Conservation (phyloP, 2,888 invertebrate species). For the Bruchidius siliquastri region DNA sequence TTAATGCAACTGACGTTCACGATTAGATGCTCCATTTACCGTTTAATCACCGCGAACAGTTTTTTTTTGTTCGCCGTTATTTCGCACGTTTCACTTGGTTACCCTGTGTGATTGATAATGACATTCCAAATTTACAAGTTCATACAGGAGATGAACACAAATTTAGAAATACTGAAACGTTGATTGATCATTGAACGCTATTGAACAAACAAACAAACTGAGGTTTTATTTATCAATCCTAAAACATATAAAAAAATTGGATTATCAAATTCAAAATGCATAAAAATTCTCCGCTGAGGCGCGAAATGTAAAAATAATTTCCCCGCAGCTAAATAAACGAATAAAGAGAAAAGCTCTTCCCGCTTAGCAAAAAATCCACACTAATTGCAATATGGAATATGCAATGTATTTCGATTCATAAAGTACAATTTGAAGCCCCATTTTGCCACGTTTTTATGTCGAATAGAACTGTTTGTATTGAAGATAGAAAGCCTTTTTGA, state of each 20-base stretch:
- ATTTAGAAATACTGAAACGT: too few relatives aligned
- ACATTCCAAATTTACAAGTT: not conserved
- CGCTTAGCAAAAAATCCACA: not conserved
- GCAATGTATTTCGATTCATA: not conserved
- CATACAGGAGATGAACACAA: not conserved
- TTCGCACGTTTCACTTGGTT: not conserved
- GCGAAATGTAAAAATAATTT: not conserved
- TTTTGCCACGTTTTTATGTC: not conserved
- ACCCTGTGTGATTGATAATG: not conserved
- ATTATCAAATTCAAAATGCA: too few relatives aligned
- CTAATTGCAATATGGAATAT: not conserved
- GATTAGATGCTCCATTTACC: not conserved
- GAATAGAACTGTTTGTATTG: not conserved
- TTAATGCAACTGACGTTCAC: not conserved
- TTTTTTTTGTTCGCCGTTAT: not conserved
- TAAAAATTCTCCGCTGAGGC: not conserved
- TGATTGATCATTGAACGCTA: too few relatives aligned
- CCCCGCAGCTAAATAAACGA: not conserved
- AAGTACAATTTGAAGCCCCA: not conserved
- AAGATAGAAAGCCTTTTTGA: not conserved
- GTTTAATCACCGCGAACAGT: not conserved
- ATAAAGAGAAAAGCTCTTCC: not conserved
- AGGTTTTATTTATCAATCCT: too few relatives aligned
- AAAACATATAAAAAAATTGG: too few relatives aligned
- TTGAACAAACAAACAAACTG: too few relatives aligned